phyloP scores from a whole-genome alignment of 2,888 invertebrate species.

The Lasioglossum villosulum region DNA sequence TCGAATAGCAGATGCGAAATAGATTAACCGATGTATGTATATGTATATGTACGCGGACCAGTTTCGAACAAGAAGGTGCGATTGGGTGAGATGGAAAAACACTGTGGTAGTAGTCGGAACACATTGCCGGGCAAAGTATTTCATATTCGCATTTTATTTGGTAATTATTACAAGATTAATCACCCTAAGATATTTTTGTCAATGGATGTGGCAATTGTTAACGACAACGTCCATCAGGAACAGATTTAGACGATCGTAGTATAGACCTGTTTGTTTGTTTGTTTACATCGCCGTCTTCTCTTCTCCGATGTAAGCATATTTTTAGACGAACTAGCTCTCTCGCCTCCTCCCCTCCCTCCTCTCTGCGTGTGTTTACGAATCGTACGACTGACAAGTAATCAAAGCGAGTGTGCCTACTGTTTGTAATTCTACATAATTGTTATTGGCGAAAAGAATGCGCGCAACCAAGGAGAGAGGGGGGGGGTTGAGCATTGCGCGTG shows the following conservation, averaged over 20 bases:
- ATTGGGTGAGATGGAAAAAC: not conserved
- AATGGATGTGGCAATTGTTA: not conserved
- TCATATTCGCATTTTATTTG: not conserved
- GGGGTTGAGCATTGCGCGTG: slow-evolving; percentile 43
- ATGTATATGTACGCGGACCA: slow-evolving; percentile 25
- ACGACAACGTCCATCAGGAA: not conserved
- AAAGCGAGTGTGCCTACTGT: slow-evolving; percentile 44
- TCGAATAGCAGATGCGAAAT: slow-evolving; percentile 35
- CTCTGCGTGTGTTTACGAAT: not conserved
- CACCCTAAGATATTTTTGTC: not conserved
- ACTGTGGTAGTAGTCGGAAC: not conserved
- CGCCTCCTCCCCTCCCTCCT: not conserved
- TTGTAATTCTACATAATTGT: slow-evolving; percentile 44
- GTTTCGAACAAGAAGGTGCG: slow-evolving; percentile 27
- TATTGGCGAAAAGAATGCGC: slow-evolving; percentile 44
- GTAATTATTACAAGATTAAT: not conserved
- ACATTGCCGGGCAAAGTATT: not conserved
- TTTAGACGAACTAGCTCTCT: not conserved
- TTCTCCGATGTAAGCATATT: not conserved
- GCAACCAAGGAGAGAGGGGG: slow-evolving; percentile 49
- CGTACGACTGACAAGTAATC: slow-evolving; percentile 30
- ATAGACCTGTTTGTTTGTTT: not conserved
- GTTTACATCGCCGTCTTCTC: not conserved
- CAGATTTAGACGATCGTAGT: not conserved
- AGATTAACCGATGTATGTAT: slow-evolving; percentile 42